Percentiles rank a stretch among this genome's conserved stretches.
These are phyloP conservation scores for western clawed frog (Xenopus tropicalis) DNA, from an alignment of 2,113 vertebrate genomes.

Conservation along the genomic window UCB_Xtro_10.0 CM004448.2:93850001-93850500, in stretches of 20 bases:
- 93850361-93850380: too few species aligned
- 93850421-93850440: too few species aligned
- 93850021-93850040: too few species aligned
- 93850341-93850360: too few species aligned
- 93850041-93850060: background rate
- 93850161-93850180: background rate
- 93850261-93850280: background rate
- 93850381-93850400: too few species aligned
- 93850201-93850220: background rate
- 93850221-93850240: background rate
- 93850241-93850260: background rate
- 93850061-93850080: background rate
- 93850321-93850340: too few species aligned
- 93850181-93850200: background rate
- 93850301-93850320: background rate
- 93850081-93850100: background rate
- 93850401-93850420: too few species aligned
- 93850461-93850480: too few species aligned
- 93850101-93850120: background rate
- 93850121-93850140: background rate
- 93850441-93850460: too few species aligned
- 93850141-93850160: too few species aligned
- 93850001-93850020: too few species aligned
- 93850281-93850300: background rate
- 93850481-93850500: too few species aligned